These are phyloP conservation scores for Papilio polyxenes DNA, from an alignment of 1,140 invertebrate species.

Conservation along the genomic window DNA sequence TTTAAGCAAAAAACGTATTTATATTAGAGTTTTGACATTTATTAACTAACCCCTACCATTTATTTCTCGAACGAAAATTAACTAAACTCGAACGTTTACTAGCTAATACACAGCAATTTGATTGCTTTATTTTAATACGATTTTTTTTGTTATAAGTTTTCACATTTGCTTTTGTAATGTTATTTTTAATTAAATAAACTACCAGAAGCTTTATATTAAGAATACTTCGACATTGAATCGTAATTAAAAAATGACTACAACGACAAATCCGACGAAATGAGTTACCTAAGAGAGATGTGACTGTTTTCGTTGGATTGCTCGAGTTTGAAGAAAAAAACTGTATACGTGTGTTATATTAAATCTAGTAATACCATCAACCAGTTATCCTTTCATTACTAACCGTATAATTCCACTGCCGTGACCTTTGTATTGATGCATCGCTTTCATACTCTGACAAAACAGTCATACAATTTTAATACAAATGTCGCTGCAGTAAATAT, in stretches of 20 bases:
- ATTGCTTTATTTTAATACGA: slow-evolving; percentile 3
- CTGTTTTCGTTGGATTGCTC: not conserved
- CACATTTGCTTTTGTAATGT: not conserved
- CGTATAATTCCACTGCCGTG: no score
- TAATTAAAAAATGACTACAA: not conserved
- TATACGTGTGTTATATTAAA: slow-evolving; percentile 5
- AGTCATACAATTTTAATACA: no score
- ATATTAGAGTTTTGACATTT: not conserved
- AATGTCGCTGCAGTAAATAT: no score
- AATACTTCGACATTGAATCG: not conserved
- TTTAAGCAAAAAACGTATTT: slow-evolving; percentile 37
- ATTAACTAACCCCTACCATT: slow-evolving; percentile 33
- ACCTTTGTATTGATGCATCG: no score
- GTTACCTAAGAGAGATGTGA: not conserved
- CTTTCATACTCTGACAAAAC: no score
- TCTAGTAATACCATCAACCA: slow-evolving; percentile 11
- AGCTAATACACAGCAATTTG: slow-evolving; percentile 10
- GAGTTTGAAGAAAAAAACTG: not conserved
- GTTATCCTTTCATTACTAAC: not conserved
- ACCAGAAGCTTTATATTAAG: not conserved
- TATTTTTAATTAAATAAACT: not conserved
- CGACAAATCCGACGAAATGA: no score
- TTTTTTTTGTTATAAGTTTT: not conserved
- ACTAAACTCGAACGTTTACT: slow-evolving; percentile 15
- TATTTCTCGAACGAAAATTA: slow-evolving; percentile 37